Base-by-base conservation (phyloP, 1,140 invertebrate genomes). In the Oedothorax gibbosus region DNA sequence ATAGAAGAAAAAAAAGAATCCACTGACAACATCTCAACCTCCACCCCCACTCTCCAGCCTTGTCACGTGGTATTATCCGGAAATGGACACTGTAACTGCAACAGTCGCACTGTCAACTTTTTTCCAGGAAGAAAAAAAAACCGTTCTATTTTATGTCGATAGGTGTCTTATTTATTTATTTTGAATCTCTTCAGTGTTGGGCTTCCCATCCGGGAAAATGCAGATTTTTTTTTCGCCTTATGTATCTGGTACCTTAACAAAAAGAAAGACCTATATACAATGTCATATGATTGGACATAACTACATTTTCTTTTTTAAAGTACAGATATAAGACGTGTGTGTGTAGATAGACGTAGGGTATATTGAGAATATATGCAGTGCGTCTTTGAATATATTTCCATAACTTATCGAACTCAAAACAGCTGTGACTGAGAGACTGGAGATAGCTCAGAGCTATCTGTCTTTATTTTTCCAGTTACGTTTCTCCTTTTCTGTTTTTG, bases 41-140 rank as follows among this genome's bases (percentile, higher is more conserved):
- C 14, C 21, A 18, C 21, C 68, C 60, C 50, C 50, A 21, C 65
- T n/a, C 64, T 53, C 20, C 53, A 68, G 72, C 69, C 80, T 82
- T 82, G 80, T 82, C 80, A 82, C 80, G 80, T 82, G 80, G 80
- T 82, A 82, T 82, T 82, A 82, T 82, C 80, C 80, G 80, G 80
- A 82, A 82, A 82, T 82, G 80, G 80, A 82, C 80, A 82, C 80
- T 73, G 80, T 82, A 82, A 73, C 80, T 82, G 80, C 73, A 64
- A 82, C 69, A 72, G 68, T 82, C 80, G 80, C 69, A 82, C 80
- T 82, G 69, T 82, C 80, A 82, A 82, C 80, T 82, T 53, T 71
- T 68, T 57, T 56, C 35, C 68, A 51, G 56, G 11, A 21, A 15
- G 49, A 71, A 18, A 35, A 79, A 81, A 82, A 82, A 82, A 82